Conservation (phyloP, 1,140 invertebrate species). For the Melitaea cinxia region DNA sequence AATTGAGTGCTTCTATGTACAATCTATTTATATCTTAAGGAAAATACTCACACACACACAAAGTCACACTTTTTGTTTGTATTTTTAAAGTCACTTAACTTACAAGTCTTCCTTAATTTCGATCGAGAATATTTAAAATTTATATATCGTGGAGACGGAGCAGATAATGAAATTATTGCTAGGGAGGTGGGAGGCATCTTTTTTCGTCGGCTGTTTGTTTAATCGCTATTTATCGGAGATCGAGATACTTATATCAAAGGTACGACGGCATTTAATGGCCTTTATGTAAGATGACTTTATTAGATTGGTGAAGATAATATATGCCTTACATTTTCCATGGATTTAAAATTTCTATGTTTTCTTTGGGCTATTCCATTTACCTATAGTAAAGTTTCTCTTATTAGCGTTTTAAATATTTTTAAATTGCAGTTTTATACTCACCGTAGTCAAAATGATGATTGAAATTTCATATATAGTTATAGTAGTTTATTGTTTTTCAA, state of each 20-base stretch:
- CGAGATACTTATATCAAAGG: conserved; percentile 65
- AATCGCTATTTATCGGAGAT: conserved; percentile 73
- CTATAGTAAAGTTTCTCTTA: neutral
- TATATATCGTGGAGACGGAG: conserved; percentile 21
- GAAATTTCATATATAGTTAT: too few relatives aligned
- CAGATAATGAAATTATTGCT: conserved; percentile 70
- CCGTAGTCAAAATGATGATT: too few relatives aligned
- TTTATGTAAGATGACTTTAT: conserved; percentile 18
- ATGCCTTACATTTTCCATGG: neutral
- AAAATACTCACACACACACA: too few relatives aligned
- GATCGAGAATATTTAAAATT: neutral
- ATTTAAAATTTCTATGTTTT: neutral
- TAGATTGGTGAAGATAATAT: conserved; percentile 5
- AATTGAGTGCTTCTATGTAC: too few relatives aligned
- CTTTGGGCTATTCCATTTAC: neutral
- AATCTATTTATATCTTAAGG: too few relatives aligned
- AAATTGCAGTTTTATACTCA: too few relatives aligned
- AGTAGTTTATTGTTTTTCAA: too few relatives aligned
- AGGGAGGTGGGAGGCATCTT: conserved; percentile 33
- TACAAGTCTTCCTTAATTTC: neutral
- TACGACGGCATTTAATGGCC: conserved; percentile 59
- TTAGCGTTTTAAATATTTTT: too few relatives aligned
- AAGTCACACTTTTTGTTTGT: too few relatives aligned
- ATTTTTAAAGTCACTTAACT: neutral
- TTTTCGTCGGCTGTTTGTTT: conserved; percentile 61